Evolutionary conservation across 2,113 vertebrate species (phyloP), one percentile per base, ranked within the genome.

Genomic region (Seriola rivoliana): DNA sequence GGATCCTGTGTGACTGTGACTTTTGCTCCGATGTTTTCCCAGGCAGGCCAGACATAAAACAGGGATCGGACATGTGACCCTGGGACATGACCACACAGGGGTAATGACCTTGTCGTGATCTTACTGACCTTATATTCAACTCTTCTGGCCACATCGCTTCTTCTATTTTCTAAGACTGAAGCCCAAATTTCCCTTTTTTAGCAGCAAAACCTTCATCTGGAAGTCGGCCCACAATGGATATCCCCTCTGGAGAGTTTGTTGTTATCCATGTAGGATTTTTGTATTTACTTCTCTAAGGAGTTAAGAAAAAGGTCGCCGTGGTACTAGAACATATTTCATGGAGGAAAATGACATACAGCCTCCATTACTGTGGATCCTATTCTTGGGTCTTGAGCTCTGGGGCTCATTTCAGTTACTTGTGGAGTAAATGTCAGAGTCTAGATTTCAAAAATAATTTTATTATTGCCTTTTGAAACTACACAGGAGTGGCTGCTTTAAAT

Each of bases 1-100:
- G 80, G 74, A 62, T 90, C 71, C 78, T 86, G 54, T 29, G 70
- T 40, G 75, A 88, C 76, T 62, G 21, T 78, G 84, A 85, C 86
- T 40, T 88, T 71, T 92, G 85, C 80, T 80, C 75, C 7, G 8
- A 32, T 72, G 66, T 84, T 79, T 83, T 73, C 73, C 81, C 63
- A 74, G 66, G 32, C 64, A 70, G 64, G 48, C 78, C 21, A 78
- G 21, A 78, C 67, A 65, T 85, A 55, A 85, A 82, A 81, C 62
- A 79, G 7, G 2, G 74, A 66, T 82, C 34, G 59, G 76, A 89
- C 46, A 14, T 64, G 12, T 79, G 88, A 91, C 91, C 88, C 80
- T 17, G 69, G 79, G 87, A 90, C 82, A 16, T 25, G 11, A 85
- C 62, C 57, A 73, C 80, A 74, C 73, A 25, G 16, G 63, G 87